Evolutionary conservation across 2,113 vertebrate genomes (phyloP).

Genomic region (Xyrauchen texanus): DNA sequence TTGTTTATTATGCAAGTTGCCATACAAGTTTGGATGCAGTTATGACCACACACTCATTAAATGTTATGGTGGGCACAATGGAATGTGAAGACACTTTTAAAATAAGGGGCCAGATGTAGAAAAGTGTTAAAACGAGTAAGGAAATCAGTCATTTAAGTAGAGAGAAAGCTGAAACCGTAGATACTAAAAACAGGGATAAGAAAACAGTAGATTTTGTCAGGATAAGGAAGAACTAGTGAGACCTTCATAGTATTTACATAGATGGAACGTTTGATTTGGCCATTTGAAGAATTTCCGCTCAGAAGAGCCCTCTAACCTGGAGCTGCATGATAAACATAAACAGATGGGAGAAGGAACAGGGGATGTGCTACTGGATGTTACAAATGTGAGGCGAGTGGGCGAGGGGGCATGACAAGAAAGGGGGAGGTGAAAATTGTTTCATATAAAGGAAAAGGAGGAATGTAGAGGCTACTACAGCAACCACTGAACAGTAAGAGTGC

Average conservation of each 20-base stretch:
- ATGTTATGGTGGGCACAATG: constrained; percentile 15
- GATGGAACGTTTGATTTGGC: constrained; percentile 5
- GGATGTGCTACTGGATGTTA: constrained; percentile 52
- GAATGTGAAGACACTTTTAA: constrained; percentile 13
- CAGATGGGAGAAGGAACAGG: constrained; percentile 54
- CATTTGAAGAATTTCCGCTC: constrained; percentile 55
- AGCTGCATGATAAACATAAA: constrained; percentile 48
- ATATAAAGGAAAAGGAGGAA: constrained; percentile 67
- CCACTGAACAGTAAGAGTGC: neutral
- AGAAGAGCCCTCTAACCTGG: constrained; percentile 41
- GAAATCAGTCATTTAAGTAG: constrained; percentile 37
- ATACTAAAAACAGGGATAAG: constrained; percentile 31
- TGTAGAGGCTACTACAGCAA: constrained; percentile 52
- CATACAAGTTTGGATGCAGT: too few species aligned
- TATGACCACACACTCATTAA: constrained; percentile 36
- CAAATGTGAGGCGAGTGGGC: constrained; percentile 45
- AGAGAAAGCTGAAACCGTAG: constrained; percentile 26
- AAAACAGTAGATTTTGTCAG: constrained; percentile 9
- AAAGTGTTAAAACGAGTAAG: neutral
- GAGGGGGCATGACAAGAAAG: constrained; percentile 2
- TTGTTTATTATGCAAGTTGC: too few species aligned
- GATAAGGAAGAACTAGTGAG: neutral
- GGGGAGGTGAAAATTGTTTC: constrained; percentile 60
- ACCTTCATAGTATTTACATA: constrained; percentile 26
- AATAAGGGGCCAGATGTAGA: neutral